A percentile compares a stretch with the other conserved stretches of the same genome.
Conservation (phyloP, 2,113 vertebrate species). For the Rhinopomastus cyanomelas region DNA sequence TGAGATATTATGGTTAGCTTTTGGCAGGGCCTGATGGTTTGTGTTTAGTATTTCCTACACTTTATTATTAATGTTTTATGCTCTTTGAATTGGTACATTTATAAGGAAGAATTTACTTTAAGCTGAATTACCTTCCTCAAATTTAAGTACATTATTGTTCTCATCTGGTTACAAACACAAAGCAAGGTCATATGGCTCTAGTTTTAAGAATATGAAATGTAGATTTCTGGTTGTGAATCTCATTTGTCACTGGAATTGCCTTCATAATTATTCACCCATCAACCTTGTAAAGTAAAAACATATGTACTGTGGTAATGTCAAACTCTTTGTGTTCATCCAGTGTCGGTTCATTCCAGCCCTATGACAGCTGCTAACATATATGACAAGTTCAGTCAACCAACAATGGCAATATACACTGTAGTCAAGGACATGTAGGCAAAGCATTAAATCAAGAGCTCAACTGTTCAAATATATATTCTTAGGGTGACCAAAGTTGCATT, state of each 20-base stretch:
- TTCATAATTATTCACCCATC: neutral
- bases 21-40: neutral
- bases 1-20: neutral
- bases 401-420: neutral
- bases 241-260: neutral
- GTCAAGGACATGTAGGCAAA: accelerated
- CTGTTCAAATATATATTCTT: neutral
- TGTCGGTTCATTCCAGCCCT: neutral
- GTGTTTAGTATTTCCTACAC: neutral
- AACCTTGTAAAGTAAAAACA: neutral
- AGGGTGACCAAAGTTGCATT: neutral
- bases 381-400: neutral
- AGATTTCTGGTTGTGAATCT: conserved; percentile 6
- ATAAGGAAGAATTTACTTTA: neutral
- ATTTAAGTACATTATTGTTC: neutral
- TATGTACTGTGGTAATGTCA: neutral
- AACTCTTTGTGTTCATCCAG: neutral
- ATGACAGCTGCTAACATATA: neutral
- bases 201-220: neutral
- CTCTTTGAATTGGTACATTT: neutral
- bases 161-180: neutral
- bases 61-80: neutral
- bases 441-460: neutral
- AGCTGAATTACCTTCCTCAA: neutral
- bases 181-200: neutral